Evolutionary conservation across 2,113 vertebrate species (phyloP), one percentile per base, ranked within the genome.

Genomic region (Peromyscus leucopus): DNA sequence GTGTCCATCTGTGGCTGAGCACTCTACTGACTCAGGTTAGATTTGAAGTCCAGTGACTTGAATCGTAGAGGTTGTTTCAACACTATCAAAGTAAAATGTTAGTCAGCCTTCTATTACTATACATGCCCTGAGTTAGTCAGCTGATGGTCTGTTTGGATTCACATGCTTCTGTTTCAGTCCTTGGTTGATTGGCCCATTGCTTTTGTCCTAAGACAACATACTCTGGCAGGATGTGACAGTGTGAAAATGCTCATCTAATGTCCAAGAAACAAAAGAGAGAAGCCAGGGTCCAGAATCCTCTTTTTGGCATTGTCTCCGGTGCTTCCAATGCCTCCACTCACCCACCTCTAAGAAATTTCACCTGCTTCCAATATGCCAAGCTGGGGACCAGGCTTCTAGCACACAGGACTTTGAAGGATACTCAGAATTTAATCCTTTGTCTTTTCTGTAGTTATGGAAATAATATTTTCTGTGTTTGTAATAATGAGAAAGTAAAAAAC

Each of bases 61-160:
- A 93, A 75, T 93, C 84, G 33, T 85, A 26, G 36, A 95, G 93
- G 48, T 93, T 93, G 33, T 78, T 55, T 86, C 67, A 94, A 5
- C 72, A 46, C 15, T 26, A 42, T 90, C 22, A 93, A 26, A 55
- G 10, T 89, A 26, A 95, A 95, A 92, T 94, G 46, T 55, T 74
- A n/a, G 31, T 80, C 51, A 74, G 36, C 59, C 72, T 91, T 57
- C n/a, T 7, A 5, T 78, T 46, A 24, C 36, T 84, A 22, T 12
- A 9, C 36, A 55, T 39, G 21, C 42, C 15, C 21, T 15, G 19
- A 84, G 28, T 42, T 36, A 24, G 22, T 63, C 33, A 75, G 19
- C 42, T 17, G 4, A 83, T 13, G 42, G 28, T 67, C 48, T 67
- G n/a, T 33, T n/a, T 84, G n/a, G 28, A 21, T 42, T 90, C 57